phyloP scores from a whole-genome alignment of 2,797 vertebrate species.

The Poeciliopsis turneri region DNA sequence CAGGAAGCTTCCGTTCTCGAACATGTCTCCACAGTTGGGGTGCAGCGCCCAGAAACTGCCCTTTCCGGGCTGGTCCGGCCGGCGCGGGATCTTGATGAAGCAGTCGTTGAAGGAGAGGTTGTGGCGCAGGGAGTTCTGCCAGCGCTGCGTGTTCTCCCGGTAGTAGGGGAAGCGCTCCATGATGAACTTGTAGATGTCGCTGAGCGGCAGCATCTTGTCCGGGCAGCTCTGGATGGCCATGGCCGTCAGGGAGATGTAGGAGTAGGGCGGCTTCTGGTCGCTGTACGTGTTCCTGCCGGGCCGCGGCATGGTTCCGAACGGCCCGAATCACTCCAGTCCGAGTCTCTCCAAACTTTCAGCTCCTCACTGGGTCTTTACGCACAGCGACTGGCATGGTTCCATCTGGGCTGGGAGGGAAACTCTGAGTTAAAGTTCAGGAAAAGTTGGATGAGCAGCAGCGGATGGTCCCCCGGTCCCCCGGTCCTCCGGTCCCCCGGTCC shows the following conservation, averaged over 20 bases:
- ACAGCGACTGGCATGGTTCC: slow-evolving; percentile 27
- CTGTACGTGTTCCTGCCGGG: slow-evolving; percentile 98
- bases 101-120: slow-evolving; percentile 99
- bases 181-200: slow-evolving; percentile 99
- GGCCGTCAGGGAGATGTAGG: slow-evolving; percentile 96
- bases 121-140: slow-evolving; percentile 98
- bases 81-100: slow-evolving; percentile 95
- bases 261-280: slow-evolving; percentile 97
- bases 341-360: slow-evolving; percentile 33
- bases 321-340: neutral
- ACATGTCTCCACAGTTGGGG: slow-evolving; percentile 96
- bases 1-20: slow-evolving; percentile 93
- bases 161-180: slow-evolving; percentile 99
- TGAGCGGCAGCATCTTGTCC: slow-evolving; percentile 98
- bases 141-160: slow-evolving; percentile 96
- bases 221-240: slow-evolving; percentile 98
- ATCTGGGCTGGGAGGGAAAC: neutral
- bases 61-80: slow-evolving; percentile 96
- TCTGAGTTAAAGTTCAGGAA: slow-evolving; percentile 16
- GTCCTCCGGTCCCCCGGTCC: too few species aligned
- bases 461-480: too few species aligned
- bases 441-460: slow-evolving; percentile 29
- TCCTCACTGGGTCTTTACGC: slow-evolving; percentile 27
- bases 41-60: slow-evolving; percentile 98
- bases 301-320: slow-evolving; percentile 85